Evolutionary conservation across 2,113 vertebrate genomes (phyloP), one percentile per base, ranked within the genome.

Genomic region (Salvelinus sp.): DNA sequence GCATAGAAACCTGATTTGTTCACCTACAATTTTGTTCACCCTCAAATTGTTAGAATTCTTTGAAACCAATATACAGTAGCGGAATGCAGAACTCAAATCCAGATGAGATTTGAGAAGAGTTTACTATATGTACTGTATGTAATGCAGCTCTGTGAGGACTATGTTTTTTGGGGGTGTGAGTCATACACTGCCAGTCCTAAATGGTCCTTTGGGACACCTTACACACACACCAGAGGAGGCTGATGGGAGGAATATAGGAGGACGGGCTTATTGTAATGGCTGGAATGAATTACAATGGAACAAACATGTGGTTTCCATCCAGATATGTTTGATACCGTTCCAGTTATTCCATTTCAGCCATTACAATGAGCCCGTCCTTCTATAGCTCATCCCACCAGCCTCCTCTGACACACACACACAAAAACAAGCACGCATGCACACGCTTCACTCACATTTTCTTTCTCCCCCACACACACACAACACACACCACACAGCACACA

Each of bases 401-500:
- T 44, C 7, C 38, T 10, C 7, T 44, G 38, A 25, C 62, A 25
- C 62, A 63, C 62, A 63, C 60, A 62, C 60, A 23, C 60, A 62
- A 1, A 62, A 30, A 20, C 27, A 33, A 28, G 3, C 30, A 5
- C 13, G 16, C 22, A 68, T 27, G 16, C 65, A 18, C 27, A 67
- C 30, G 38, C 28, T 16, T 16, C 65, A 30, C n/a, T n/a, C 27
- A 67, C 65, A 50, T 14, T 50, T 50, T 50, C 12, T 50, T 33
- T 44, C 73, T 58, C 48, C 33, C 20, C 47, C 76, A 69, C 18
- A 23, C 20, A n/a, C 75, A 74, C 20, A 38, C 27, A 69, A 69
- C 71, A 3, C 64, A 23, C 60, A 2, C 60, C 60, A 25, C 60
- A 63, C 60, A 13, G n/a, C 60, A 63, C 60, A 63, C 60, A 7